phyloP scores from a whole-genome alignment of 1,140 invertebrate species.

The Tenebrio molitor region DNA sequence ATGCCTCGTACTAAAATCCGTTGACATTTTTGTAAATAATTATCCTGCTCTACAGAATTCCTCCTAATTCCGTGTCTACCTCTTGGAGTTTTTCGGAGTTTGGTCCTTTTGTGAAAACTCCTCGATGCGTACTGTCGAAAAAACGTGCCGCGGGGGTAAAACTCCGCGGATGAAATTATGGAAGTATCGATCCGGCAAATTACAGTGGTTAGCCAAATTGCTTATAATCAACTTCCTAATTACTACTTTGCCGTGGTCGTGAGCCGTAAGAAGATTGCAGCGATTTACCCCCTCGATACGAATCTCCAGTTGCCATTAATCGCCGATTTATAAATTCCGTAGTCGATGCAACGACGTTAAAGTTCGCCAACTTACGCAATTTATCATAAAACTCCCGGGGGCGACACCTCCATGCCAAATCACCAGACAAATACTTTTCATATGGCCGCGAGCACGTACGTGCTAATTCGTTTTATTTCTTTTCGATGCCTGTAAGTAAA shows the following conservation, averaged over 20 bases:
- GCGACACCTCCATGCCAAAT: conserved; percentile 14
- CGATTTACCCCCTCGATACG: background rate
- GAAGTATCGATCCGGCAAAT: conserved; percentile 20
- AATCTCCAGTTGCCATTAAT: conserved; percentile 16
- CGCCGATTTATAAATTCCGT: conserved; percentile 25
- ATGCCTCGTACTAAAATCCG: too few relatives aligned
- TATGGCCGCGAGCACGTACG: background rate
- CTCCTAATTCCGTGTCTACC: too few relatives aligned
- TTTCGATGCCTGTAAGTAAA: conserved; percentile 26
- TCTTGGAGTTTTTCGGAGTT: too few relatives aligned
- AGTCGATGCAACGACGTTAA: conserved; percentile 8
- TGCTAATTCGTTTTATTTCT: conserved; percentile 25
- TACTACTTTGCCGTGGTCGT: background rate
- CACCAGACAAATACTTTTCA: conserved; percentile 17
- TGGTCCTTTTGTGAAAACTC: too few relatives aligned
- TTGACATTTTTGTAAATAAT: too few relatives aligned
- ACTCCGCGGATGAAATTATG: background rate
- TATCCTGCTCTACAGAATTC: too few relatives aligned
- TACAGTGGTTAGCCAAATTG: conserved; percentile 26
- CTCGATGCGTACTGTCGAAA: too few relatives aligned
- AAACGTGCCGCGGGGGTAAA: too few relatives aligned
- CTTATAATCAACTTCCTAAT: conserved; percentile 1
- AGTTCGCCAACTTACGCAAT: conserved; percentile 9
- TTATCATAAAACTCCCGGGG: conserved; percentile 12
- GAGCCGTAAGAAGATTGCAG: background rate